A percentile compares a stretch with the other conserved stretches of the same genome.
These are phyloP conservation scores for Leptinotarsa peninsularis DNA, from an alignment of 2,888 invertebrate species.

Conservation along the genomic window DNA sequence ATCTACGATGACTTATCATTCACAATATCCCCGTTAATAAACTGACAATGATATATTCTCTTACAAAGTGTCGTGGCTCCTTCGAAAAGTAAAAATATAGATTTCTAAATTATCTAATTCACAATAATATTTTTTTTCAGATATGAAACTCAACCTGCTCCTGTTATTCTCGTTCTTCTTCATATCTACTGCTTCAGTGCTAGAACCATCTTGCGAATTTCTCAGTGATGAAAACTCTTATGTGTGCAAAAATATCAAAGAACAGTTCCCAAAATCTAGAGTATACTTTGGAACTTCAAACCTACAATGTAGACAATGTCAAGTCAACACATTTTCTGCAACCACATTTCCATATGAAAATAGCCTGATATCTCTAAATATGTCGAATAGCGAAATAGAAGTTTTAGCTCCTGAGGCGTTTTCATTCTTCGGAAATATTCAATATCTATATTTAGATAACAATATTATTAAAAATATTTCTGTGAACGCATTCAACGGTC, in stretches of 20 bases:
- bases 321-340: conserved; percentile 54
- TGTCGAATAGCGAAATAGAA: conserved; percentile 56
- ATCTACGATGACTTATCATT: too few species aligned
- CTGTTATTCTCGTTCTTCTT: background rate
- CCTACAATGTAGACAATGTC: conserved; percentile 57
- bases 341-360: conserved; percentile 57
- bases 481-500: conserved; percentile 57
- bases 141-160: background rate
- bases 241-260: conserved; percentile 54
- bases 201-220: conserved; percentile 50
- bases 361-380: conserved; percentile 55
- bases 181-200: background rate
- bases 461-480: conserved; percentile 56
- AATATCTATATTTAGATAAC: conserved; percentile 56
- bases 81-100: too few species aligned
- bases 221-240: conserved; percentile 50
- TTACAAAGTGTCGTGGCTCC: too few species aligned
- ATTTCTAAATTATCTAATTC: too few species aligned
- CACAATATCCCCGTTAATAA: too few species aligned
- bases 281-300: conserved; percentile 57
- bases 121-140: background rate
- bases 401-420: conserved; percentile 55
- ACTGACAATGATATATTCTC: too few species aligned
- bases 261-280: conserved; percentile 53
- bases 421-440: conserved; percentile 51